Evolutionary conservation across 2,113 vertebrate species (phyloP), one percentile per base, ranked within the genome.

Genomic region (Recurvirostra avosetta): DNA sequence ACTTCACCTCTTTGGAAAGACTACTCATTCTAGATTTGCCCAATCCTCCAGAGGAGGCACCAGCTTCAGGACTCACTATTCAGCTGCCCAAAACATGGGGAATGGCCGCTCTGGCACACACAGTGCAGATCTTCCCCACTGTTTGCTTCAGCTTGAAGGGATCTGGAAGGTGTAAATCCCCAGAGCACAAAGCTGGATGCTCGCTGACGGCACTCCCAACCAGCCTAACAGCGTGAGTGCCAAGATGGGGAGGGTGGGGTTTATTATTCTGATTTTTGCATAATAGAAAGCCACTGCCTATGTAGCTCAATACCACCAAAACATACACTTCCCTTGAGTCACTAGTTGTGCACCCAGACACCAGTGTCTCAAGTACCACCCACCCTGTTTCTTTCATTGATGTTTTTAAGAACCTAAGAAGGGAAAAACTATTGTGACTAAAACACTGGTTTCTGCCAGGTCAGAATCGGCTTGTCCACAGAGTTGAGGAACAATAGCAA

Each of bases 51-150:
- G 23, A 92, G 29, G 13, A 92, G 18, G 14, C 2, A 2, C n/a
- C 3, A 2, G 50, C 21, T 45, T 27, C 41, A 49, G 45, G 45
- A 80, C 40, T 66, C 4, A 1, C 34, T 55, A n/a, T 29, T 23
- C 36, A 65, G 55, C 50, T 15, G 8, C 61, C 29, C 2, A 4
- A 43, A 78, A 47, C 0, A 0, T 11, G 26, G 15, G 12, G 34
- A 79, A 79, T 5, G 22, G 59, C 50, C 88, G 49, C 34, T 82
- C 16, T 15, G 65, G 53, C 52, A 74, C 8, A 53, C 16, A 22
- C 10, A 91, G 40, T 1, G 0, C 22, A 62, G 38, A 45, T 5
- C 11, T 43, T 74, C 12, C 53, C 23, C 62, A 68, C 26, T 5
- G 3, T 21, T 8, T 41, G 14, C 74, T 63, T 72, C 49, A 83